These are phyloP conservation scores for Tyrophagus putrescentiae DNA, from an alignment of 1,140 invertebrate genomes.

Conservation along the genomic window DNA sequence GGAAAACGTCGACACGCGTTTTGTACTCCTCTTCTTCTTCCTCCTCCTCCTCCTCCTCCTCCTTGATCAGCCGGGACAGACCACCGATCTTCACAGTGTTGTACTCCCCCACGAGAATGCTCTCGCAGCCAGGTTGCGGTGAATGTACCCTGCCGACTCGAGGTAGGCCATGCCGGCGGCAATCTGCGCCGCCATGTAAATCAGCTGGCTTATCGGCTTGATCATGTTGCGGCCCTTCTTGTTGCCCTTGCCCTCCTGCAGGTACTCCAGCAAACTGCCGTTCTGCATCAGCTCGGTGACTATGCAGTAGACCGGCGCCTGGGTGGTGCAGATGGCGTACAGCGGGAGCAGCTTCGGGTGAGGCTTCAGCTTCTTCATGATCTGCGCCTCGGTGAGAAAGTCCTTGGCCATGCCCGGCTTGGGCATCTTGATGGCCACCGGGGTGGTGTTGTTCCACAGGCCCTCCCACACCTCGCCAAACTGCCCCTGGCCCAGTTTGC, in stretches of 20 bases:
- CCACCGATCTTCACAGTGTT: slow-evolving; percentile 82
- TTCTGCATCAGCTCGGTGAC: slow-evolving; percentile 98
- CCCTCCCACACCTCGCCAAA: slow-evolving; percentile 98
- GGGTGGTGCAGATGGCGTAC: slow-evolving; percentile 91
- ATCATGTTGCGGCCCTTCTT: slow-evolving; percentile 32
- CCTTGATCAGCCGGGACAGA: slow-evolving; percentile 82
- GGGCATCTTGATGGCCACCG: slow-evolving; percentile 92
- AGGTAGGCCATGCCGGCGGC: slow-evolving; percentile 97
- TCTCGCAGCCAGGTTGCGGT: slow-evolving; percentile 78
- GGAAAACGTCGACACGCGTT: slow-evolving; percentile 83
- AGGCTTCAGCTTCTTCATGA: slow-evolving; percentile 94
- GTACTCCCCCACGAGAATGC: slow-evolving; percentile 71
- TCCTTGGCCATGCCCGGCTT: slow-evolving; percentile 90
- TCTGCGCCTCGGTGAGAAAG: slow-evolving; percentile 93
- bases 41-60: slow-evolving; percentile 90
- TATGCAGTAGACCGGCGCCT: slow-evolving; percentile 97
- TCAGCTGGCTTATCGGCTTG: slow-evolving; percentile 42
- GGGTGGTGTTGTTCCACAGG: slow-evolving; percentile 90
- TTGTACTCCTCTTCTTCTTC: slow-evolving; percentile 96
- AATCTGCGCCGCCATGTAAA: slow-evolving; percentile 97
- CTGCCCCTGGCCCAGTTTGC: slow-evolving; percentile 88
- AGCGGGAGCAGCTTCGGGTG: slow-evolving; percentile 90
- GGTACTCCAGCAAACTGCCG: slow-evolving; percentile 73
- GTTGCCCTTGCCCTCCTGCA: slow-evolving; percentile 54
- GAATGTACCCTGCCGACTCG: slow-evolving; percentile 97